Evolutionary conservation across 2,888 invertebrate species (phyloP), one percentile per base, ranked within the genome.

Genomic region (Drosophila prostipennis): DNA sequence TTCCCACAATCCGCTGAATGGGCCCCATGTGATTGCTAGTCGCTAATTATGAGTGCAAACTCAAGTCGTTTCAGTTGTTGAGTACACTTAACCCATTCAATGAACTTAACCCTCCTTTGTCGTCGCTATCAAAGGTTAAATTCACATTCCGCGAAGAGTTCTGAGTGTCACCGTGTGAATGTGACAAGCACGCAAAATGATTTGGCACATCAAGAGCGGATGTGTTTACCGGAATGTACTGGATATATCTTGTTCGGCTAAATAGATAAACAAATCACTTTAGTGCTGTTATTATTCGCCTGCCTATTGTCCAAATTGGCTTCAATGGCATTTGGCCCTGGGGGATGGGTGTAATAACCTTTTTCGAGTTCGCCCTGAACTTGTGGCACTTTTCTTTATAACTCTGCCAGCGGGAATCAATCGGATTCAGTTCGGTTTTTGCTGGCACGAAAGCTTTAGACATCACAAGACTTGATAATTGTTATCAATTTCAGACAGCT

Each of bases 401-500:
- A 43, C 52, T 14, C 26, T 42, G 36, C 6, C 16, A 52, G 14
- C 7, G n/a, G 26, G 10, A 36, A 23, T 37, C 36, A 23, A 2
- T 19, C 11, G 32, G 29, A 54, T 67, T 67, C 60, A 32, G 64
- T 65, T 16, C 13, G 23, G 36, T 16, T n/a, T 53, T 53, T 32
- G 64, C 65, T 45, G 32, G 65, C 37, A 7, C 16, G 43, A 71
- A 57, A 69, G 60, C 72, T 77, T 48, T 64, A 34, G n/a, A 36
- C 60, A 80, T 76, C 83, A 85, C 86, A 80, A 86, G 83, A 83
- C 74, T 43, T 46, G 68, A 57, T 70, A 52, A 70, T 70, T 54
- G 52, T 75, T 86, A 82, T 83, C 87, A 77, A 65, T 77, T 57
- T 73, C 64, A 82, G 84, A 80, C 84, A 69, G 77, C 55, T 77